phyloP scores from a whole-genome alignment of 2,797 vertebrate species.

The Spinibarbus caldwelli region DNA sequence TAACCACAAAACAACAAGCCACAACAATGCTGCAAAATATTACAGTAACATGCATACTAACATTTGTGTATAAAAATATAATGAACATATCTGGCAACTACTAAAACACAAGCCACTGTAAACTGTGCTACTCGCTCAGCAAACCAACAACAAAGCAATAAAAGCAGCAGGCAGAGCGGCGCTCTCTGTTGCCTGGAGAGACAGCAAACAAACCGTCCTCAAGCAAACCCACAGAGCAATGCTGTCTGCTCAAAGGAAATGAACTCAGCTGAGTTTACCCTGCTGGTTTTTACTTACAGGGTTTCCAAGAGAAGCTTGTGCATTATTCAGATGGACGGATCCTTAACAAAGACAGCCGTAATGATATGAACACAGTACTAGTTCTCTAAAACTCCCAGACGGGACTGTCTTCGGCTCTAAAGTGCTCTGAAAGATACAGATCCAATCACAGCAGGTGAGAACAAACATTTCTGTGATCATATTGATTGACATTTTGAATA shows the following conservation, averaged over 20 bases:
- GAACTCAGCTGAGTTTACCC: conserved; percentile 8
- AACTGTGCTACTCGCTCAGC: background rate
- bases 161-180: conserved; percentile 39
- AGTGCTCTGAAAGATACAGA: background rate
- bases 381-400: too few species aligned
- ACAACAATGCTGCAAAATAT: background rate
- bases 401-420: too few species aligned
- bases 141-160: too few species aligned
- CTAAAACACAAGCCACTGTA: background rate
- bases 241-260: conserved; percentile 25
- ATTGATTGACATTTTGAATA: background rate
- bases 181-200: conserved; percentile 79
- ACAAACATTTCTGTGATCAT: background rate
- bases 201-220: conserved; percentile 62
- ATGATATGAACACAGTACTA: conserved; percentile 12
- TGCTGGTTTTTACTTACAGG: conserved; percentile 53
- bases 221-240: background rate
- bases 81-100: background rate
- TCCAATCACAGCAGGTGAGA: conserved; percentile 45
- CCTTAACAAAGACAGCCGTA: background rate
- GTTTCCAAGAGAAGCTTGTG: conserved; percentile 44
- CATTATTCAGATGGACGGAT: conserved; percentile 56
- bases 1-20: background rate
- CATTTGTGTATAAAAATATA: background rate
- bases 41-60: background rate